Evolutionary conservation across 2,113 vertebrate genomes (phyloP), one percentile per base, ranked within the genome.

Genomic region (Halcyon malimbica): DNA sequence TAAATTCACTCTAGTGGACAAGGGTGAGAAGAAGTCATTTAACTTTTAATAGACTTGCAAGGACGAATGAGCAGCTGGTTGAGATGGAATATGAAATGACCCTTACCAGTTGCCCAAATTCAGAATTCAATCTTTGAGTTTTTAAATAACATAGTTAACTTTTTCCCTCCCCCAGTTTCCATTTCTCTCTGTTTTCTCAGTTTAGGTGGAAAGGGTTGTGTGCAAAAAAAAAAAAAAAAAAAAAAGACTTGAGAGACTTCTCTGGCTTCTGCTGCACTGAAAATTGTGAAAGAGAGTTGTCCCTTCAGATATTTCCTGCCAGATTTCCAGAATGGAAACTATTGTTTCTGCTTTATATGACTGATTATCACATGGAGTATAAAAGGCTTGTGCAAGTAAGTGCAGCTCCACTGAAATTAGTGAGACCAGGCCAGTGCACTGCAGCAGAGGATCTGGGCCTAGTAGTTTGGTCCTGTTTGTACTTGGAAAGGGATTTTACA

Each of bases 21-120:
- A 95, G 83, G 89, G 89, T 94, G 94, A 96, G 94, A 95, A 95
- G 88, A 95, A 92, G 74, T 80, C 81, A 87, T 94, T 96, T 93
- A 96, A 94, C 94, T 96, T 94, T 69, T 92, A 96, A 95, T 92
- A 85, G 95, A 96, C 74, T 95, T 96, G 92, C 81, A 94, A 89
- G 94, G 91, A 62, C 5, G 29, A 96, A 69, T 83, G 87, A 96
- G 81, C 94, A 95, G 91, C 89, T 89, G 89, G 77, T 83, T 82
- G 74, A 87, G 93, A 73, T 83, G 63, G 74, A 92, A 85, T 92
- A 95, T 89, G 74, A 91, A 95, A 92, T 91, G 67, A 89, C 78
- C 83, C 67, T 91, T 91, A 70, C 89, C 69, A 46, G 71, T 94
- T 95, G 74, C 83, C 81, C 62, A 95, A 69, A 94, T 44, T 65